Percentiles rank a stretch among this genome's conserved stretches.
phyloP scores from a whole-genome alignment of 2,888 invertebrate genomes.

The Bombylius discolor region DNA sequence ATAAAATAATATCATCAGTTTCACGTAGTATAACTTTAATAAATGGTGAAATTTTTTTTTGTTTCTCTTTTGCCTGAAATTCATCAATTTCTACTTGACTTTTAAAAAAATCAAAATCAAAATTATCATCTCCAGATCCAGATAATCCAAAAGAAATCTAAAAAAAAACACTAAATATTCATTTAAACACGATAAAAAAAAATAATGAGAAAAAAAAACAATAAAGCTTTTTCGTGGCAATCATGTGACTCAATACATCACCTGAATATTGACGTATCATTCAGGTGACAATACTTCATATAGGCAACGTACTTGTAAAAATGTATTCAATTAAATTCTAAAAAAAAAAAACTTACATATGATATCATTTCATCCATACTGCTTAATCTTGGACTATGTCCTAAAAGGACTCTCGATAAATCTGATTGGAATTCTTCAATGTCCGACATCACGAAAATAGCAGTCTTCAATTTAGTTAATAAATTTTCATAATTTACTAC shows the following conservation, averaged over 20 bases:
- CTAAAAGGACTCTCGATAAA: neutral
- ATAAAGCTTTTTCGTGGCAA: no score
- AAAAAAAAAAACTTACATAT: neutral
- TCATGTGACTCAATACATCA: no score
- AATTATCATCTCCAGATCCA: neutral
- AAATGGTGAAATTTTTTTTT: conserved; percentile 36
- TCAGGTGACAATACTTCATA: no score
- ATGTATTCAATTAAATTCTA: neutral
- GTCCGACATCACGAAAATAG: neutral
- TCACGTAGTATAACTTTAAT: conserved; percentile 52
- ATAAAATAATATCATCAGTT: conserved; percentile 50
- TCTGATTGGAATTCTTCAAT: neutral
- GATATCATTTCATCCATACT: neutral
- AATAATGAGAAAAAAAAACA: no score
- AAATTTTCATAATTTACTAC: neutral
- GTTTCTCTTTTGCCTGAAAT: neutral
- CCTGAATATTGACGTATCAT: no score
- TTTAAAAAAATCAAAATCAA: neutral
- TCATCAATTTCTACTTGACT: neutral
- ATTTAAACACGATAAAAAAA: no score
- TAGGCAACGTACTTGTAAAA: no score
- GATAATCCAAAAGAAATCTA: neutral
- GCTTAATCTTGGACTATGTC: neutral
- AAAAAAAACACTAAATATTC: no score
- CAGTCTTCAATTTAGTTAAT: neutral